Percentiles rank a stretch among this genome's conserved stretches.
Evolutionary conservation across 2,113 vertebrate species (phyloP).

Genomic region (Daphoenositta chrysoptera): DNA sequence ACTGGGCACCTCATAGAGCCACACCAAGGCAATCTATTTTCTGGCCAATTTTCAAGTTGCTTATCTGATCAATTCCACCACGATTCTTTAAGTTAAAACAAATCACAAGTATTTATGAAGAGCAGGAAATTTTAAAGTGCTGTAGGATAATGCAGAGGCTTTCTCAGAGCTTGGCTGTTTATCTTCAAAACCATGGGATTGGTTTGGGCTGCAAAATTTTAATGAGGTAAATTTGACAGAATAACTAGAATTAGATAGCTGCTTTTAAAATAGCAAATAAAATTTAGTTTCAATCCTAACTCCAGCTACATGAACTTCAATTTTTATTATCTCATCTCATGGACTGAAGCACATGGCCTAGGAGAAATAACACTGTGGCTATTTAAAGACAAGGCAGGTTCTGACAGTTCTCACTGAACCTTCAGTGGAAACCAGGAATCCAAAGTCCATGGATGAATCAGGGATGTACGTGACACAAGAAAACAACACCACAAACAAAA

Average conservation of each 20-base stretch:
- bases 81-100: not conserved
- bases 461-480: not conserved
- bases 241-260: not conserved
- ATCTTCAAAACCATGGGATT: not conserved
- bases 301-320: not conserved
- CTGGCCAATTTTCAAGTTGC: not conserved
- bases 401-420: not conserved
- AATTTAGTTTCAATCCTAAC: not conserved
- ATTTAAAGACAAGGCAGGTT: not conserved
- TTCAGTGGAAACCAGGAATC: not conserved
- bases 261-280: not conserved
- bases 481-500: not conserved
- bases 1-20: not conserved
- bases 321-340: not conserved
- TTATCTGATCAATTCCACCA: not conserved
- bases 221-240: not conserved
- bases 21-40: not conserved
- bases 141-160: not conserved
- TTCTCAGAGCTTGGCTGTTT: not conserved
- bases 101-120: not conserved
- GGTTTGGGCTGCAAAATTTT: not conserved
- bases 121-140: not conserved
- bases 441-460: not conserved
- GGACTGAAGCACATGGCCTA: not conserved
- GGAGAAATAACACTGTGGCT: not conserved